Percentiles rank a stretch among this genome's conserved stretches.
Evolutionary conservation across 2,113 vertebrate species (phyloP).

Genomic region (Lucifuga dentata): DNA sequence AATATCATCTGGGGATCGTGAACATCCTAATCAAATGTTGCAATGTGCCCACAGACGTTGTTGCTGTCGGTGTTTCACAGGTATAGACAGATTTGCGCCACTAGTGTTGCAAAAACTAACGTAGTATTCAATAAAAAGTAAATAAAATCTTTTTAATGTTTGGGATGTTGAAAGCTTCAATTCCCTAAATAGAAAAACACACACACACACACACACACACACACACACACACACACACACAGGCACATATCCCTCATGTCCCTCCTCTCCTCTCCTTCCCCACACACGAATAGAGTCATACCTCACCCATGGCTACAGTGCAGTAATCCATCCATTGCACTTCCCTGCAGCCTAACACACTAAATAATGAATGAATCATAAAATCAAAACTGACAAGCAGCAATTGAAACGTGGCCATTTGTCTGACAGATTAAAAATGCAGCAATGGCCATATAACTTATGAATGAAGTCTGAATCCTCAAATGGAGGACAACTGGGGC

Average conservation of each 20-base stretch:
- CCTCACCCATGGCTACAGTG: conserved; percentile 41
- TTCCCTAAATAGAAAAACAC: neutral
- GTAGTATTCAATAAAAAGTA: no score
- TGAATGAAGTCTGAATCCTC: conserved; percentile 66
- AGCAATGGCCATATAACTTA: conserved; percentile 70
- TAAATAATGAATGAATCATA: conserved; percentile 81
- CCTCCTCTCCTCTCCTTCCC: neutral
- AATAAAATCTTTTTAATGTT: neutral
- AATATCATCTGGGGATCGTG: no score
- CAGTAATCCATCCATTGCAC: conserved; percentile 56
- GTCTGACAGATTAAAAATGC: conserved; percentile 79
- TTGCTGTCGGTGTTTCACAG: no score
- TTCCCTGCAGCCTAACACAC: conserved; percentile 60
- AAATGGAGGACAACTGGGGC: conserved; percentile 27
- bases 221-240: neutral
- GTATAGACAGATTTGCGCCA: no score
- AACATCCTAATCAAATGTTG: no score
- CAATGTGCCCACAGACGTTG: no score
- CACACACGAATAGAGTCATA: neutral
- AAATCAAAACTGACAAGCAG: conserved; percentile 80
- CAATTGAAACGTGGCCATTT: conserved; percentile 77
- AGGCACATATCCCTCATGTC: neutral
- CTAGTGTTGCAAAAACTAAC: no score
- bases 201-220: no score
- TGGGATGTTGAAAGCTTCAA: conserved; percentile 3